A percentile compares a stretch with the other conserved stretches of the same genome.
phyloP scores from a whole-genome alignment of 1,140 invertebrate species.

The Limonius californicus region DNA sequence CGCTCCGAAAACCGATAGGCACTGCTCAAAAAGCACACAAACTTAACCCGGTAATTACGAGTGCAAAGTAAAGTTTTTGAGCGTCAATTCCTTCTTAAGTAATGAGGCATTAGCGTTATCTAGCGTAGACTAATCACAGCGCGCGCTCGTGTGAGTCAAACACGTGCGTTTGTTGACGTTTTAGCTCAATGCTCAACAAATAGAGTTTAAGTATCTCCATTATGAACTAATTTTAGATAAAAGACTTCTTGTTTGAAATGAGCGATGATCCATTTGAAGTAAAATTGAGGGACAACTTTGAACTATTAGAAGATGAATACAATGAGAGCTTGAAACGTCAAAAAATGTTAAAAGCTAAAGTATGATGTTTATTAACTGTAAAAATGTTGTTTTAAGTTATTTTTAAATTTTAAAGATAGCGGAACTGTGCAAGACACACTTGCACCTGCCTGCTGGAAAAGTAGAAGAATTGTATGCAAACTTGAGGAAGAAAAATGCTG shows the following conservation, averaged over 20 bases:
- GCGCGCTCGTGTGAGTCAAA: no score
- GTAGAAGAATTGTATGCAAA: constrained; percentile 87
- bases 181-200: not conserved
- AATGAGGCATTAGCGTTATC: constrained; percentile 90
- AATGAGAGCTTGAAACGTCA: constrained; percentile 91
- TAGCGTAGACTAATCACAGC: constrained; percentile 88
- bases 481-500: constrained; percentile 83
- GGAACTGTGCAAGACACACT: constrained; percentile 73
- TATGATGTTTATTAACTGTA: constrained; percentile 43
- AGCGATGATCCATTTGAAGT: constrained; percentile 98
- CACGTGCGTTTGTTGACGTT: no score
- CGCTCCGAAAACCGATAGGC: no score
- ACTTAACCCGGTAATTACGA: no score
- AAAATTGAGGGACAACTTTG: constrained; percentile 92
- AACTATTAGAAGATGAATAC: constrained; percentile 93
- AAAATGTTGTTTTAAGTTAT: not conserved
- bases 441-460: constrained; percentile 78
- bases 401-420: constrained; percentile 48
- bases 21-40: no score
- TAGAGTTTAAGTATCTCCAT: no score
- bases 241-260: constrained; percentile 84
- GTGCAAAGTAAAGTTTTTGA: no score
- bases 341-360: constrained; percentile 85
- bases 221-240: constrained; percentile 55
- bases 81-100: no score